Evolutionary conservation across 2,797 vertebrate genomes (phyloP).

Genomic region (Neostethus bicornis): DNA sequence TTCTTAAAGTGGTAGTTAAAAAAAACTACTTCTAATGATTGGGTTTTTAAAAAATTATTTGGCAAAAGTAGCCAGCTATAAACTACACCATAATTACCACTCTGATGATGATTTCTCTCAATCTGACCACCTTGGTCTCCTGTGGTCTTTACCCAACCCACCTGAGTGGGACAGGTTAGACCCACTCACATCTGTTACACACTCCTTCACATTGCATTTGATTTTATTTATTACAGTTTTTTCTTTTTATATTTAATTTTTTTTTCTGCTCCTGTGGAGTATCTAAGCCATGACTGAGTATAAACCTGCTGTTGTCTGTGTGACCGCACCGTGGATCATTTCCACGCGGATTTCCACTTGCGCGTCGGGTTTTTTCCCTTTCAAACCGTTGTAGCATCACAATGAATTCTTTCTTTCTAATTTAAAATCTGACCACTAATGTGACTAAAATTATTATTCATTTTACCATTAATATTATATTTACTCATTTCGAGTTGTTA

Average conservation of each 20-base stretch:
- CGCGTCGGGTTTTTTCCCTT: slow-evolving; percentile 31
- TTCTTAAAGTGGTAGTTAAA: slow-evolving; percentile 84
- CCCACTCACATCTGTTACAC: slow-evolving; percentile 31
- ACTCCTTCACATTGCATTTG: slow-evolving; percentile 27
- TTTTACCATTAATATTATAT: not conserved
- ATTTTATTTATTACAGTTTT: not conserved
- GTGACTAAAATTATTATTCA: not conserved
- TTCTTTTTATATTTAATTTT: not conserved
- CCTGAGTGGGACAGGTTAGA: slow-evolving; percentile 61
- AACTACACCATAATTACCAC: slow-evolving; percentile 68
- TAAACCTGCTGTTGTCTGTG: slow-evolving; percentile 57
- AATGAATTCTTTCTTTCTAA: too few relatives aligned
- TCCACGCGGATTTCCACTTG: slow-evolving; percentile 37
- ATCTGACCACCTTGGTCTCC: slow-evolving; percentile 52
- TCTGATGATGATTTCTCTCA: slow-evolving; percentile 66
- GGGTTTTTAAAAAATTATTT: slow-evolving; percentile 60
- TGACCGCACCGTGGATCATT: slow-evolving; percentile 44
- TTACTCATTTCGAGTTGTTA: slow-evolving; percentile 1
- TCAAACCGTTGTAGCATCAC: slow-evolving; percentile 31
- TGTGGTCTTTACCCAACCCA: slow-evolving; percentile 56
- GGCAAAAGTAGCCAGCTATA: slow-evolving; percentile 79
- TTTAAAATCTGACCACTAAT: too few relatives aligned
- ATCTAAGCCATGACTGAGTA: slow-evolving; percentile 47
- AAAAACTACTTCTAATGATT: slow-evolving; percentile 88
- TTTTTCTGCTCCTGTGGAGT: slow-evolving; percentile 22